Evolutionary conservation across 2,797 vertebrate genomes (phyloP).

Genomic region (Hemitrygon akajei): DNA sequence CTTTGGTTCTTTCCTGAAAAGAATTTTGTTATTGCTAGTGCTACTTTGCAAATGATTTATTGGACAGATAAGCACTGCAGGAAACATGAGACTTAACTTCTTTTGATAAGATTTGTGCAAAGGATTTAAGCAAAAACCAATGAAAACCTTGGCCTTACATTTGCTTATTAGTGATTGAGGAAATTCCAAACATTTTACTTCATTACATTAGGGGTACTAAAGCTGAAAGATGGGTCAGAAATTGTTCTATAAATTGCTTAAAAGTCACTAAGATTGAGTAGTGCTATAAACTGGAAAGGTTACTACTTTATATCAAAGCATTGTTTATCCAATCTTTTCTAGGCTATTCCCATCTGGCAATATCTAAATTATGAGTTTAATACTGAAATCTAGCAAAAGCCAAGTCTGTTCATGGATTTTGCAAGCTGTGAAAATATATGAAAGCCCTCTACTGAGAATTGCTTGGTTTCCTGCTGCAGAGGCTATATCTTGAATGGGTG

Average conservation of each 20-base stretch:
- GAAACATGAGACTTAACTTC: background rate
- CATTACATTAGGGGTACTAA: background rate
- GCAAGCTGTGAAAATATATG: background rate
- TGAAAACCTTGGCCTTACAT: background rate
- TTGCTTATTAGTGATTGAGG: background rate
- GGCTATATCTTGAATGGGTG: background rate
- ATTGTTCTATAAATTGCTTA: background rate
- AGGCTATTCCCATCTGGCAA: background rate
- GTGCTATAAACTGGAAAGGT: background rate
- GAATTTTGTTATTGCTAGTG: background rate
- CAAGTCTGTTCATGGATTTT: background rate
- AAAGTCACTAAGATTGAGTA: background rate
- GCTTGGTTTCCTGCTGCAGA: background rate
- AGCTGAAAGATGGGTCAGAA: background rate
- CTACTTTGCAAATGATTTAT: background rate
- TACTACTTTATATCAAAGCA: background rate
- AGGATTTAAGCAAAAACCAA: background rate
- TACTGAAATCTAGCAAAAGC: background rate
- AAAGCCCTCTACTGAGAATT: background rate
- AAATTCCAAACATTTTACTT: background rate
- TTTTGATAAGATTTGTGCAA: background rate
- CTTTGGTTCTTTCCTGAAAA: too few species aligned
- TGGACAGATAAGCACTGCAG: background rate
- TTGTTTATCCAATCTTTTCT: background rate
- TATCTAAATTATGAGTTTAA: background rate